Conservation (phyloP, 2,113 vertebrate genomes). For the Boulengeromyrus knoepffleri region DNA sequence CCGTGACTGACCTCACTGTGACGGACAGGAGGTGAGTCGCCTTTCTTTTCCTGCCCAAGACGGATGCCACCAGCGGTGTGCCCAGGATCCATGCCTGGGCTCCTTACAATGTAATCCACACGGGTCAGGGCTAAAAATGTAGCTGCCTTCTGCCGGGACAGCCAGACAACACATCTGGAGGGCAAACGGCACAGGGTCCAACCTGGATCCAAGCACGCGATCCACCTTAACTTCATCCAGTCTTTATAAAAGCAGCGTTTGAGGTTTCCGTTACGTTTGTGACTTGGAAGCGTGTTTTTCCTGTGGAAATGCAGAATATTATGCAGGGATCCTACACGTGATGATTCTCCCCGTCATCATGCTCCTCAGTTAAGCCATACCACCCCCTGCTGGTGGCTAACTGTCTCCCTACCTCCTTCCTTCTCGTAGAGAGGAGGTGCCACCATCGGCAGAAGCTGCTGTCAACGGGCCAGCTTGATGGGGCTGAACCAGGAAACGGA, state of each 20-base stretch:
- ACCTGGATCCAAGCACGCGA: background rate
- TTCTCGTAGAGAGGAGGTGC: slow-evolving; percentile 54
- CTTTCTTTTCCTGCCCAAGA: background rate
- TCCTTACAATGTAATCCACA: background rate
- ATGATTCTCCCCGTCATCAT: background rate
- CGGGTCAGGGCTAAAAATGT: background rate
- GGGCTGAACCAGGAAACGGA: slow-evolving; percentile 25
- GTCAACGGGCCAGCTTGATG: slow-evolving; percentile 80
- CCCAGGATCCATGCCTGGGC: background rate
- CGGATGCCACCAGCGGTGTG: background rate
- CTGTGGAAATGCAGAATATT: background rate
- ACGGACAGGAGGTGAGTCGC: slow-evolving; percentile 52
- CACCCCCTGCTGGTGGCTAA: slow-evolving; percentile 7
- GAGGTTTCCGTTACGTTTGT: background rate
- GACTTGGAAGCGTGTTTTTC: background rate
- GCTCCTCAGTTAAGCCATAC: background rate
- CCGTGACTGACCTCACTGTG: slow-evolving; percentile 41
- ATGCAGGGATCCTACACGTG: background rate
- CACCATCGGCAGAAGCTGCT: slow-evolving; percentile 60
- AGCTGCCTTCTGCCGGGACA: background rate
- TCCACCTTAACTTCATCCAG: background rate
- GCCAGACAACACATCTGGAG: background rate
- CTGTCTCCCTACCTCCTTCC: slow-evolving; percentile 9
- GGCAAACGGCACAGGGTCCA: background rate
- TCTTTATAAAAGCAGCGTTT: background rate